Base-by-base conservation (phyloP, 2,797 vertebrate species). In the Schizopygopsis pylzovi region DNA sequence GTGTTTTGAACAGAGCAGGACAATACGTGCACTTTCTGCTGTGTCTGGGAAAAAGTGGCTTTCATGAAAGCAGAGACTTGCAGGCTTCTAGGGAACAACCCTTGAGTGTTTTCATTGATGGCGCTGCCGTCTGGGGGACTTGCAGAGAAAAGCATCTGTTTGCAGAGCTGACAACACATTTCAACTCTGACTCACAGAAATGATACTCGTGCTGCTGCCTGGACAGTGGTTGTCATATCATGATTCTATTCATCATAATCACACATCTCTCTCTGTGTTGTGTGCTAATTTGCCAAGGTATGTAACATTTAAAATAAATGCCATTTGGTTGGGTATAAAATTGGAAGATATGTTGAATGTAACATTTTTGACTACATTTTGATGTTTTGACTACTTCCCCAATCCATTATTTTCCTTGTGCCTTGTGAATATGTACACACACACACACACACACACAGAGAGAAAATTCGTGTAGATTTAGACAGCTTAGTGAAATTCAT, bases 31-130 rank as follows among this genome's bases (percentile, higher is more conserved):
- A 47, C 67, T 85, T 79, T 85, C 67, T 85, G 65, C 77, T 61
- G 28, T 79, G 83, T 79, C 77, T 85, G 83, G 77, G 39, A 49
- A 79, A 85, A 77, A 72, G 83, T 61, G 77, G 41, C 76, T 85
- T 78, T 79, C 54, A 47, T 79, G 67, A 71, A 85, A 85, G 81
- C 18, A 77, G 86, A 85, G 71, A 76, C 76, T 68, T 70, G 9
- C 82, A 77, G 39, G 63, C 71, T 84, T 84, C 54, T n/a, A 72
- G 41, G 52, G 67, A 70, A 16, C 63, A 71, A 85, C 25, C n/a
- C 56, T 45, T 28, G 77, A 79, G 77, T 79, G 77, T 71, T 65
- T 18, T 84, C 83, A 59, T 47, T 79, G 39, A 79, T 70, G 49
- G 37, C 4, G 5, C 20, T 43, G 39, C n/a, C 6, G 52, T 85